Base-by-base conservation (phyloP, 2,888 invertebrate species). In the Pseudococcus jackbeardsleyi region DNA sequence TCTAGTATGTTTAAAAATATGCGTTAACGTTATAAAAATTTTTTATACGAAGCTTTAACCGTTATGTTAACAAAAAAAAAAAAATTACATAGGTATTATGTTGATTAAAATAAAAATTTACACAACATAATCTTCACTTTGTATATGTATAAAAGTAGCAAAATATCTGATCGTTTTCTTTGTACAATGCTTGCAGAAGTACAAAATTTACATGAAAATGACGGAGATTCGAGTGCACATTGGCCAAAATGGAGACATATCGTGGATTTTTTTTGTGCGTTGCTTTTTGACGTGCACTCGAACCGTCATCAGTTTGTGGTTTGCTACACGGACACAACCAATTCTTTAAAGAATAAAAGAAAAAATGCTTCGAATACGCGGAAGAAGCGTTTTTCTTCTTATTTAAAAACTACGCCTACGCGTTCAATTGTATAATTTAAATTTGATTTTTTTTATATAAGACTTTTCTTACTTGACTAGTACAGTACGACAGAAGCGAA, bases 1-100 rank as follows among this genome's bases (percentile, higher is more conserved):
- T n/a, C 64, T 59, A 42, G 9, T 85, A 85, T 12, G 77, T 50
- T 48, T 88, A 22, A 79, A 79, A 46, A 48, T 68, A 88, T 54
- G 77, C 77, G 77, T 72, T 59, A 79, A 72, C 64, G 46, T 77
- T 87, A 77, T 86, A 72, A 77, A 86, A 86, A 86, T 59, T 84
- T 33, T 42, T 54, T 64, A 26, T 33, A 85, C 85, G 50, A 85
- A 85, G 79, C 79, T 82, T 82, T 82, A 82, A 82, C 11, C 79
- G 42, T 46, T 82, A 72, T 33, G 46, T 46, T 82, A 82, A 82
- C 39, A 54, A 85, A 85, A 50, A 85, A 85, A 50, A 85, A 85
- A 50, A 85, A 85, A 50, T 54, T 85, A 50, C 46, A 85, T n/a
- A n/a, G n/a, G n/a, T n/a, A 82, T 82, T 46, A 82, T 82, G 39